Percentiles rank a stretch among this genome's conserved stretches.
phyloP scores from a whole-genome alignment of 2,888 invertebrate genomes.

The Eulithis testata region DNA sequence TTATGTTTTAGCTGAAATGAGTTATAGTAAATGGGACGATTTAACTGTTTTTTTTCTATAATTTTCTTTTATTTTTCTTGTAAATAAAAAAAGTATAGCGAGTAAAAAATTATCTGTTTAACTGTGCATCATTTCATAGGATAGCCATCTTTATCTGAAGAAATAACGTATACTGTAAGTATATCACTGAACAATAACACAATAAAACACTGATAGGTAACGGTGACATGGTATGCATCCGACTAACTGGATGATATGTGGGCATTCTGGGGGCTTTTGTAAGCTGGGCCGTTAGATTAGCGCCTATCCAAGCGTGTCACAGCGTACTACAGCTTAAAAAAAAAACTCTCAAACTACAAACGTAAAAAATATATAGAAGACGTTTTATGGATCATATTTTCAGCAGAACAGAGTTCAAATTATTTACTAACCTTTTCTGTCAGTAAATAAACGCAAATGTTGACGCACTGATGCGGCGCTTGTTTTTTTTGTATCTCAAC shows the following conservation, averaged over 20 bases:
- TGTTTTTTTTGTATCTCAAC: not conserved
- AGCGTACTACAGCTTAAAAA: too few species aligned
- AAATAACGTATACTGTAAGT: conserved; percentile 85
- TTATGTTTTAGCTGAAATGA: conserved; percentile 39
- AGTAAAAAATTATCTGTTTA: conserved; percentile 90
- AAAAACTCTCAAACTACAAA: too few species aligned
- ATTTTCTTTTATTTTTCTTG: conserved; percentile 71
- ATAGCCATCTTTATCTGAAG: conserved; percentile 87
- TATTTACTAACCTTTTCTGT: not conserved
- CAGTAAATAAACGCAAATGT: too few species aligned
- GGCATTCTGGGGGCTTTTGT: conserved; percentile 52
- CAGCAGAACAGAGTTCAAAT: not conserved
- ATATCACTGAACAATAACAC: conserved; percentile 84
- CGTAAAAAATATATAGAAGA: too few species aligned
- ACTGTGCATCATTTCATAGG: conserved; percentile 90
- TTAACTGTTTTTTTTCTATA: conserved; percentile 40
- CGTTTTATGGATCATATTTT: not conserved
- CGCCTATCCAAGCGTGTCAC: conserved; percentile 13
- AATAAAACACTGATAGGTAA: conserved; percentile 79
- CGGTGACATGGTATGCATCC: conserved; percentile 40
- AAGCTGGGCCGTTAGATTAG: conserved; percentile 45
- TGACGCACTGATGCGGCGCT: too few species aligned
- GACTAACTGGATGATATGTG: conserved; percentile 51
- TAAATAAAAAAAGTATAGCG: conserved; percentile 82
- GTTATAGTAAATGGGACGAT: conserved; percentile 39